Conservation (phyloP, 2,888 invertebrate genomes). For the Strigamia crassipes region DNA sequence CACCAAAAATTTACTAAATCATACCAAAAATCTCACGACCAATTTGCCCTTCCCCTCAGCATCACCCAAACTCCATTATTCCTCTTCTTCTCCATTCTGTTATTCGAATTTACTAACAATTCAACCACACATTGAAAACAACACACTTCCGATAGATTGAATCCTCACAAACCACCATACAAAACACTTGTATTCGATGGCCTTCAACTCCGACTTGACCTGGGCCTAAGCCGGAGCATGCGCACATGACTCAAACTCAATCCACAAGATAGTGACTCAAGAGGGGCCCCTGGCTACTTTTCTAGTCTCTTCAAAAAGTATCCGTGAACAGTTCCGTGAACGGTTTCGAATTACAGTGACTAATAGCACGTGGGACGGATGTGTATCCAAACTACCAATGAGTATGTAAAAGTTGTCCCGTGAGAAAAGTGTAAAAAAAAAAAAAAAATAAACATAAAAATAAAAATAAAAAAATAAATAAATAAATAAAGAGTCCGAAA, state of each 20-base stretch:
- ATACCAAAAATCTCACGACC: too few species aligned
- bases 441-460: background rate
- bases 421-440: constrained; percentile 1
- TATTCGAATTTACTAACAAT: too few species aligned
- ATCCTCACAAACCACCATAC: background rate
- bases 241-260: background rate
- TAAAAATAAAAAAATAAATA: background rate
- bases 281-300: background rate
- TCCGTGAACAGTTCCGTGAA: constrained; percentile 27
- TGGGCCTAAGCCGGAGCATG: background rate
- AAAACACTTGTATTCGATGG: background rate
- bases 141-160: background rate
- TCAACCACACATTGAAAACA: background rate
- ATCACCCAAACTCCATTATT: too few species aligned
- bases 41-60: too few species aligned
- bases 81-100: too few species aligned
- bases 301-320: background rate
- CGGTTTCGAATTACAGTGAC: constrained; percentile 7
- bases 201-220: constrained; percentile 16
- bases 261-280: constrained; percentile 2
- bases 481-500: background rate
- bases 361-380: constrained; percentile 18
- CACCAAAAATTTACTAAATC: too few species aligned
- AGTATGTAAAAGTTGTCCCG: constrained; percentile 7
- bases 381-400: background rate